Conservation (phyloP, 2,797 vertebrate genomes). For the Todus mexicanus region DNA sequence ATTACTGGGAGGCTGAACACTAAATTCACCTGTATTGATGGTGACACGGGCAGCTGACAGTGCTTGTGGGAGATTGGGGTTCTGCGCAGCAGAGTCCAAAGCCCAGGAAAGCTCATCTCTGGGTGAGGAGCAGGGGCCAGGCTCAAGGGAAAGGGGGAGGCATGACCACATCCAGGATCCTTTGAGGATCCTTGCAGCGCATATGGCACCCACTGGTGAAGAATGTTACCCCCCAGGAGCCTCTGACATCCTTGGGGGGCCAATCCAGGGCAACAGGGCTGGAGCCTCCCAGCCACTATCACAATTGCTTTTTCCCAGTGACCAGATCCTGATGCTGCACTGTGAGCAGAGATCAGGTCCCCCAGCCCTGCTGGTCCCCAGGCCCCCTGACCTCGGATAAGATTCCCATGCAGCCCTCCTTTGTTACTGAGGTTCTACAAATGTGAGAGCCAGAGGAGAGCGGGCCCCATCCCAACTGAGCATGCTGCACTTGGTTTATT, state of each 20-base stretch:
- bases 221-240: neutral
- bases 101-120: neutral
- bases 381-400: no score
- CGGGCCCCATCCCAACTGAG: fast-evolving
- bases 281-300: fast-evolving
- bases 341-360: neutral
- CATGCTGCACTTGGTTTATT: fast-evolving
- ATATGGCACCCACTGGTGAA: fast-evolving
- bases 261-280: neutral
- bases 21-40: neutral
- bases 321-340: neutral
- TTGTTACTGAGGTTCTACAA: neutral
- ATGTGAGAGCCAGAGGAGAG: neutral
- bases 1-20: neutral
- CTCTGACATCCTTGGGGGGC: neutral
- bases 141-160: neutral
- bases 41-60: neutral
- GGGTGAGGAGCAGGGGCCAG: neutral
- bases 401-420: fast-evolving
- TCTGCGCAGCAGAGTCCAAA: neutral
- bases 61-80: fast-evolving
- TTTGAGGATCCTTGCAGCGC: fast-evolving
- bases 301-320: neutral
- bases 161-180: no score
- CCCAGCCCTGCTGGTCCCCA: neutral